A percentile compares a stretch with the other conserved stretches of the same genome.
These are phyloP conservation scores for Tetanocera ferruginea DNA, from an alignment of 2,888 invertebrate genomes.

Conservation along the genomic window DNA sequence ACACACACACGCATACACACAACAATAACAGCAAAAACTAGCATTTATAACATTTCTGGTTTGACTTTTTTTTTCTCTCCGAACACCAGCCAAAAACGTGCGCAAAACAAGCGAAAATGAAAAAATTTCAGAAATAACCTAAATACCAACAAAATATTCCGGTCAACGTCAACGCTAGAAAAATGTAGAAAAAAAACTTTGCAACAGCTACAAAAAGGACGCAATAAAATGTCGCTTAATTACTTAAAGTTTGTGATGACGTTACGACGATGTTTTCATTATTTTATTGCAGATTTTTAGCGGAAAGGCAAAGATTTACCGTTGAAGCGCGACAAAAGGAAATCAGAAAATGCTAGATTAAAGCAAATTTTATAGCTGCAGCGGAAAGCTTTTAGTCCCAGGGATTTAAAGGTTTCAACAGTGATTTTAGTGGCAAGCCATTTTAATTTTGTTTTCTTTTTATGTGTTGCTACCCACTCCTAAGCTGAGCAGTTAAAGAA, in stretches of 20 bases:
- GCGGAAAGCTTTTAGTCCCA: neutral
- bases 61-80: constrained; percentile 9
- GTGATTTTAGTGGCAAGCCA: neutral
- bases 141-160: too few species aligned
- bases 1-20: too few species aligned
- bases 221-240: constrained; percentile 53
- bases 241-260: constrained; percentile 61
- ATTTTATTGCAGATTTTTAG: constrained; percentile 17
- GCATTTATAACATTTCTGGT: too few species aligned
- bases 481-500: neutral
- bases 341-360: neutral
- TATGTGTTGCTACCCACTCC: neutral
- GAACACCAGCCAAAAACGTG: neutral
- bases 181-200: constrained; percentile 22
- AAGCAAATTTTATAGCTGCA: constrained; percentile 4
- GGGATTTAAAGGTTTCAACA: neutral
- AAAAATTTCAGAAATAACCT: neutral
- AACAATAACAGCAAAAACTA: too few species aligned
- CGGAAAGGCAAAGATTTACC: neutral
- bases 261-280: constrained; percentile 43
- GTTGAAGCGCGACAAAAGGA: neutral
- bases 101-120: neutral
- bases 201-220: constrained; percentile 3
- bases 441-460: neutral
- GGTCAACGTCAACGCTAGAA: neutral